Evolutionary conservation across 2,888 invertebrate species (phyloP).

Genomic region (Catocala sponsa): DNA sequence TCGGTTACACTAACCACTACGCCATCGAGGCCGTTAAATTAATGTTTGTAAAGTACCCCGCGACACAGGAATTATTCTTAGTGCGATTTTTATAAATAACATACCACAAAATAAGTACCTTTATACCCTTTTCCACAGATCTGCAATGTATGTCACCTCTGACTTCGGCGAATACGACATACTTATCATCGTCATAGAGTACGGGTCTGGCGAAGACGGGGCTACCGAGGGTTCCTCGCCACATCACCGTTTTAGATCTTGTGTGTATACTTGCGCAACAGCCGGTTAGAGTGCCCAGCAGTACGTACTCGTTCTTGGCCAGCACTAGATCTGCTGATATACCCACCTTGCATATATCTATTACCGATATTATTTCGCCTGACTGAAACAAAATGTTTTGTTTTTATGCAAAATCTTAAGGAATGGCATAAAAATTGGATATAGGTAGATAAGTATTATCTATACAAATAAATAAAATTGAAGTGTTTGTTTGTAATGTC

Average conservation of each 20-base stretch:
- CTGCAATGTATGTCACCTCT: conserved; percentile 87
- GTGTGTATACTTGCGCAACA: conserved; percentile 85
- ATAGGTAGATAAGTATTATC: too few relatives aligned
- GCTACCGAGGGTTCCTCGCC: conserved; percentile 87
- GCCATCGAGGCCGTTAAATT: too few relatives aligned
- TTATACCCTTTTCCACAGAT: conserved; percentile 80
- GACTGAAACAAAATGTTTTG: conserved; percentile 72
- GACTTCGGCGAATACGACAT: conserved; percentile 87
- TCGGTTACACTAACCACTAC: too few relatives aligned
- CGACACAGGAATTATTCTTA: too few relatives aligned
- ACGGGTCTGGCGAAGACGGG: conserved; percentile 91
- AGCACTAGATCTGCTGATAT: conserved; percentile 83
- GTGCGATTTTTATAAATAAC: too few relatives aligned
- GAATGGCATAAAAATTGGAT: too few relatives aligned
- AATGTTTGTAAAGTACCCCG: too few relatives aligned
- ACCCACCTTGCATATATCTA: conserved; percentile 74
- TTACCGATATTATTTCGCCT: conserved; percentile 73
- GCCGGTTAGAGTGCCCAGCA: conserved; percentile 89
- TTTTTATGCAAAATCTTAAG: not conserved
- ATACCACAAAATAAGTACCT: conserved; percentile 63
- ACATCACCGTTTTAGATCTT: conserved; percentile 84
- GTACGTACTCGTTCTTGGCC: conserved; percentile 73
- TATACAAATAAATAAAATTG: too few relatives aligned
- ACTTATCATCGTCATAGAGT: conserved; percentile 85
- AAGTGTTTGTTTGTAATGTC: too few relatives aligned